These are phyloP conservation scores for Melanotaenia boesemani DNA, from an alignment of 2,797 vertebrate genomes.

Conservation along the genomic window DNA sequence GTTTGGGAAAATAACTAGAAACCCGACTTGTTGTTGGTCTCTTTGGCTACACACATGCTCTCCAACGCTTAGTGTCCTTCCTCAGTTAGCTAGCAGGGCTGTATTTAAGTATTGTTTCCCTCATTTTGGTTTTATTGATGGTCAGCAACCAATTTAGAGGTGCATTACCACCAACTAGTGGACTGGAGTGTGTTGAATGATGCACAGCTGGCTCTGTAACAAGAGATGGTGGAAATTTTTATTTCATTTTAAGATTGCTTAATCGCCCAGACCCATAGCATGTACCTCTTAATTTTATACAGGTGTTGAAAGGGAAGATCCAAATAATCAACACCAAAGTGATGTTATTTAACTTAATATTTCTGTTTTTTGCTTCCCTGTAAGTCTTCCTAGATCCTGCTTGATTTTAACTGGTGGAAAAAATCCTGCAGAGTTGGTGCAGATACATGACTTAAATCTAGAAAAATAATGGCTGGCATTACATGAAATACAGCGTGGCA, in stretches of 20 bases:
- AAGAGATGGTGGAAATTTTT: background rate
- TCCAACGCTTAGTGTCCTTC: background rate
- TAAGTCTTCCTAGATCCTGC: background rate
- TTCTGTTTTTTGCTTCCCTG: background rate
- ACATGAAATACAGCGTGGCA: background rate
- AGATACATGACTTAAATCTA: background rate
- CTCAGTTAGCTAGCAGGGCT: too few relatives aligned
- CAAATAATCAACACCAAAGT: slow-evolving; percentile 1
- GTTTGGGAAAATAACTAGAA: background rate
- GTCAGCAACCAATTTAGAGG: background rate
- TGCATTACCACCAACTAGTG: background rate
- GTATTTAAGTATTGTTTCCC: too few relatives aligned
- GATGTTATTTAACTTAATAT: background rate
- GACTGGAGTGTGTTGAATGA: background rate
- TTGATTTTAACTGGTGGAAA: slow-evolving; percentile 9
- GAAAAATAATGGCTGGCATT: slow-evolving; percentile 2
- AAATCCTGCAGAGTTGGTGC: background rate
- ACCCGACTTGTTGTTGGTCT: background rate
- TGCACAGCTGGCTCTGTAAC: background rate
- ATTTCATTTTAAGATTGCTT: background rate
- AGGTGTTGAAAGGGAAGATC: background rate
- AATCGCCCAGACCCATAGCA: background rate
- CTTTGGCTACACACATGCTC: background rate
- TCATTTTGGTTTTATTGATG: too few relatives aligned
- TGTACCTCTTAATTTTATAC: background rate